Percentiles rank a stretch among this genome's conserved stretches.
Evolutionary conservation across 2,888 invertebrate species (phyloP).

Genomic region (Hermodice carunculata): DNA sequence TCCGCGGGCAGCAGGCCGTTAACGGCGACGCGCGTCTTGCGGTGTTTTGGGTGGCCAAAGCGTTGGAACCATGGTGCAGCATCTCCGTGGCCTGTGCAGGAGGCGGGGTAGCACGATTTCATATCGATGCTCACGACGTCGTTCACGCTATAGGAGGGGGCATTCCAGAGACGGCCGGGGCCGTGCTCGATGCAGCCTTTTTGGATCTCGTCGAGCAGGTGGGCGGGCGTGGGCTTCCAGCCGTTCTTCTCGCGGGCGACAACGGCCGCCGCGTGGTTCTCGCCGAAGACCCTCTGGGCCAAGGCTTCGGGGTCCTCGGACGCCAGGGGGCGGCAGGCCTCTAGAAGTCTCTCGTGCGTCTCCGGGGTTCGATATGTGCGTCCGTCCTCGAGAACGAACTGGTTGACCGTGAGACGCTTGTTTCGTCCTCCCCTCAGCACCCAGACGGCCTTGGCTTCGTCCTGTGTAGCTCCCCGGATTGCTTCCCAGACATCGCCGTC

Average conservation of each 20-base stretch:
- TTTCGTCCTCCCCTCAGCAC: conserved; percentile 15
- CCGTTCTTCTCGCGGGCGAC: neutral
- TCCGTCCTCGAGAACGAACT: conserved; percentile 31
- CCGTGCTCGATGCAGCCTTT: conserved; percentile 6
- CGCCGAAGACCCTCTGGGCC: conserved; percentile 6
- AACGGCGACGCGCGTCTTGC: conserved; percentile 12
- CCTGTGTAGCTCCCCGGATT: conserved; percentile 18
- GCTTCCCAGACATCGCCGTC: conserved; percentile 30
- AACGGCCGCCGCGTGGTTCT: conserved; percentile 12
- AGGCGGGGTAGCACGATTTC: conserved; percentile 13
- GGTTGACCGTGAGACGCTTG: conserved; percentile 15
- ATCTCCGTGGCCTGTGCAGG: conserved; percentile 9
- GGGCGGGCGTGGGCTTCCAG: conserved; percentile 19
- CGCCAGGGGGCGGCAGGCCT: conserved; percentile 3
- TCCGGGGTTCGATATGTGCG: neutral
- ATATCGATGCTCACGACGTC: conserved; percentile 15
- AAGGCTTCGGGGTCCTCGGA: conserved; percentile 2
- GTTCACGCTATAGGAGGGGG: neutral
- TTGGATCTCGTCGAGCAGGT: conserved; percentile 13
- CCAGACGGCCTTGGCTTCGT: conserved; percentile 22
- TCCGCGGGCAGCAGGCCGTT: conserved; percentile 10
- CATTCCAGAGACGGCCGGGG: conserved; percentile 9
- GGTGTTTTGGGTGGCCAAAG: conserved; percentile 21
- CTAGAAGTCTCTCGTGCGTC: neutral
- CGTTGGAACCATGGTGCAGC: conserved; percentile 14